Evolutionary conservation across 2,888 invertebrate species (phyloP), one percentile per base, ranked within the genome.

Genomic region (Phania funesta): DNA sequence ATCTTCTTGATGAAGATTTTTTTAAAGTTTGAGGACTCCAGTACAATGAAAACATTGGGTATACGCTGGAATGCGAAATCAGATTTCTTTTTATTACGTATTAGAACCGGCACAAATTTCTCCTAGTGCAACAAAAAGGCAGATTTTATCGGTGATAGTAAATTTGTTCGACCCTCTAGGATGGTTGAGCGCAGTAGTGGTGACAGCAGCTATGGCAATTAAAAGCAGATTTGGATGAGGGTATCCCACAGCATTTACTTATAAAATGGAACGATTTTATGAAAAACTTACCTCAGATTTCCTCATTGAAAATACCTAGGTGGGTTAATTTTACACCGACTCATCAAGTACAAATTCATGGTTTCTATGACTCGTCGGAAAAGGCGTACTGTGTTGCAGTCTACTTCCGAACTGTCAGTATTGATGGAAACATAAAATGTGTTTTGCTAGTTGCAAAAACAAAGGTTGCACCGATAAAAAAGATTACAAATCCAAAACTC

Each of bases 131-230:
- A 70, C 67, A 11, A 76, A 76, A 52, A 20, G 76, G 26, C 13
- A 58, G 60, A 68, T 67, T 16, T 35, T 76, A 7, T 76, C 67
- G 18, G 20, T 41, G 0, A 68, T 60, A 11, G 41, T 54, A 2
- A 60, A 26, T 22, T 38, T 70, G n/a, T 77, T 77, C n/a, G 77
- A 71, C 11, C 77, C 64, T 2, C 46, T 64, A 2, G 54, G 70
- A 7, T 77, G 68, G 68, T 6, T 62, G 8, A 52, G 60, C 13
- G 56, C 64, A 22, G 22, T 46, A 1, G 22, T 78, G 0, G 7
- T 78, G 3, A 13, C 74, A 80, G 16, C n/a, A 54, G 0, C 22
- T 80, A 32, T 80, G 80, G 74, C 1, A 41, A 32, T 20, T n/a
- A 8, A 70, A 77, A 1, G 3, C 46, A 1, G 77, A 18, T 2